Percentiles rank a stretch among this genome's conserved stretches.
These are phyloP conservation scores for Pheosia tremula DNA, from an alignment of 2,888 invertebrate genomes.

Conservation along the genomic window DNA sequence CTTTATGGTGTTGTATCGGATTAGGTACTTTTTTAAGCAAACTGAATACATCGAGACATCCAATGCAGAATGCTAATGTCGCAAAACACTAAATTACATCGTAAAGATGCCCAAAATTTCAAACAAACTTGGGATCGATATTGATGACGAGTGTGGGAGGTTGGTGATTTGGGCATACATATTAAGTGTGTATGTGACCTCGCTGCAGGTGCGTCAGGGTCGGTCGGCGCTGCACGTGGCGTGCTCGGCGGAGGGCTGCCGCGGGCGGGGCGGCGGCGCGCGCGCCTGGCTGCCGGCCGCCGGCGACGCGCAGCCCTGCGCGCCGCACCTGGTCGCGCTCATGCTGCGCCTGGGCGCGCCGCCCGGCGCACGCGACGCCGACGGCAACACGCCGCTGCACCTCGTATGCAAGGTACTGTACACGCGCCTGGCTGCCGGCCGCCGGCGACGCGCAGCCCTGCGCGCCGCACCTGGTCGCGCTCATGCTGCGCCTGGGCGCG, in stretches of 20 bases:
- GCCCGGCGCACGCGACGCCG: slow-evolving; percentile 91
- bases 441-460: slow-evolving; percentile 84
- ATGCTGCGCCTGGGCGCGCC: slow-evolving; percentile 93
- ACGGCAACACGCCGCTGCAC: slow-evolving; percentile 95
- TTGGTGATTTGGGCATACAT: not conserved
- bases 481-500: slow-evolving; percentile 91
- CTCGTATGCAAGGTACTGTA: slow-evolving; percentile 88
- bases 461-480: not conserved
- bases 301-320: slow-evolving; percentile 87
- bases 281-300: slow-evolving; percentile 87
- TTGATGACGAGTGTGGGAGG: too few species aligned
- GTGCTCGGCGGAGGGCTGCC: slow-evolving; percentile 89
- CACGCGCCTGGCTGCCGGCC: slow-evolving; percentile 88
- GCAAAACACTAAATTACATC: too few species aligned
- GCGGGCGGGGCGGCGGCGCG: slow-evolving; percentile 85
- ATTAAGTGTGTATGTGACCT: not conserved
- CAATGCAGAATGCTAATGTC: too few species aligned
- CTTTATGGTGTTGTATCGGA: too few species aligned
- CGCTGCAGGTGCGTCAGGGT: slow-evolving; percentile 85
- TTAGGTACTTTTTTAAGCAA: too few species aligned
- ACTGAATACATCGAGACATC: too few species aligned
- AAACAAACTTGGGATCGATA: too few species aligned
- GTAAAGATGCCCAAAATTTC: too few species aligned
- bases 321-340: slow-evolving; percentile 84
- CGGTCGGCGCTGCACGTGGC: slow-evolving; percentile 92